Evolutionary conservation across 2,113 vertebrate species (phyloP), one percentile per base, ranked within the genome.

Genomic region (Anoplopoma fimbria): DNA sequence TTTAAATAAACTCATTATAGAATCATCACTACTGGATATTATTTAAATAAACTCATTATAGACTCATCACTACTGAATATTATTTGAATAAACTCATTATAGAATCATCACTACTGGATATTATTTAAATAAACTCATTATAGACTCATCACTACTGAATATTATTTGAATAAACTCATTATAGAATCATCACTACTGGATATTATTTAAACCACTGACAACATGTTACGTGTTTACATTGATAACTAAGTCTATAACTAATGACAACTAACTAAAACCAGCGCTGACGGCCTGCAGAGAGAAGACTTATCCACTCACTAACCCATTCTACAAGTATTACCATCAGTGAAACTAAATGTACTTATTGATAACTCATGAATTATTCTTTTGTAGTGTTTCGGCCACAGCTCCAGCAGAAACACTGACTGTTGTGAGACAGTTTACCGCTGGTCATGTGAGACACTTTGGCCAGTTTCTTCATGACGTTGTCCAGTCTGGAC

Each of bases 401-500:
- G 19, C 60, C 12, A 69, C 23, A 58, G 19, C 60, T 17, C 77
- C 23, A 58, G 25, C 12, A 36, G 2, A 23, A 67, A 47, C 33
- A 29, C 14, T 31, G 4, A 61, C 12, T 80, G 77, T 78, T 62
- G 62, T 51, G 4, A 4, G 63, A n/a, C 9, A 68, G 34, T 96
- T 92, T 95, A 99, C 98, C 98, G 1, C 96, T 99, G 6, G 97
- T 99, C 98, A 99, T 99, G 93, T 98, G 98, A 78, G 98, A 99
- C 34, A 99, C 97, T 90, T 99, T 99, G 33, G 98, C 97, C 49
- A 99, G 95, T 84, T 99, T 99, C 95, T 99, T 99, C 97, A 99
- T 98, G 75, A 99, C 97, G 0, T 97, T 99, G 91, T 99, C 98
- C 53, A 99, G 93, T 83, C 97, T 96, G 0, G 98, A 98, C 25